Evolutionary conservation across 2,113 vertebrate species (phyloP).

Genomic region (Centropus bengalensis): DNA sequence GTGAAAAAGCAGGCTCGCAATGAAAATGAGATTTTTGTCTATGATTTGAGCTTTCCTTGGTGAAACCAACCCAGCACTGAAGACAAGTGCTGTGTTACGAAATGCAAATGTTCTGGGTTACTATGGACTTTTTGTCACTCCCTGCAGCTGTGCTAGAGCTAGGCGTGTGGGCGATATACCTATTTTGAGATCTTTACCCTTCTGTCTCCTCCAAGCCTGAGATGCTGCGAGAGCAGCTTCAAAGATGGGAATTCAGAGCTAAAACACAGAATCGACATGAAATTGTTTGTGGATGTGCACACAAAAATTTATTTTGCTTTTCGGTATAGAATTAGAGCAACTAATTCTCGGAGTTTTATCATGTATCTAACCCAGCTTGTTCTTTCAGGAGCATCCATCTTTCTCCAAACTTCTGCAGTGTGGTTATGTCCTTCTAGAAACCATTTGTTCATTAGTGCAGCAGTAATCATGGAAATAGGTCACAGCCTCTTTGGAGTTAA

Average conservation of each 20-base stretch:
- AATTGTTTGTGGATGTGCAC: neutral
- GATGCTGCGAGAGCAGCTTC: neutral
- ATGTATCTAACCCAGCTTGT: neutral
- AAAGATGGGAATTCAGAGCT: neutral
- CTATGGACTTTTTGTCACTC: accelerated
- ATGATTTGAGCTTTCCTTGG: neutral
- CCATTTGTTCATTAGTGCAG: constrained; percentile 67
- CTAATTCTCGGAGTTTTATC: neutral
- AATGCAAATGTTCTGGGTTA: neutral
- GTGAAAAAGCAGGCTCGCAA: neutral
- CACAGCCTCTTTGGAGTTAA: constrained; percentile 70
- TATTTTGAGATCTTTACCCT: neutral
- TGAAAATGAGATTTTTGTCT: neutral
- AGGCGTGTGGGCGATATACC: neutral
- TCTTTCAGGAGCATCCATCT: neutral
- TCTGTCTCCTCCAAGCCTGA: neutral
- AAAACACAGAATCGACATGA: neutral
- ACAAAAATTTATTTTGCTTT: neutral
- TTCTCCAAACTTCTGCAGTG: neutral
- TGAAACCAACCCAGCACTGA: neutral
- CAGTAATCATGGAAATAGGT: constrained; percentile 76
- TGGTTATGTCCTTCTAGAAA: constrained; percentile 1
- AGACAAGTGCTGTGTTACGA: neutral
- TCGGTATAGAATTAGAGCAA: neutral
- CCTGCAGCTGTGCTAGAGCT: neutral